A percentile compares a stretch with the other conserved stretches of the same genome.
These are phyloP conservation scores for Hormaphis cornu DNA, from an alignment of 1,140 invertebrate species.

Conservation along the genomic window DNA sequence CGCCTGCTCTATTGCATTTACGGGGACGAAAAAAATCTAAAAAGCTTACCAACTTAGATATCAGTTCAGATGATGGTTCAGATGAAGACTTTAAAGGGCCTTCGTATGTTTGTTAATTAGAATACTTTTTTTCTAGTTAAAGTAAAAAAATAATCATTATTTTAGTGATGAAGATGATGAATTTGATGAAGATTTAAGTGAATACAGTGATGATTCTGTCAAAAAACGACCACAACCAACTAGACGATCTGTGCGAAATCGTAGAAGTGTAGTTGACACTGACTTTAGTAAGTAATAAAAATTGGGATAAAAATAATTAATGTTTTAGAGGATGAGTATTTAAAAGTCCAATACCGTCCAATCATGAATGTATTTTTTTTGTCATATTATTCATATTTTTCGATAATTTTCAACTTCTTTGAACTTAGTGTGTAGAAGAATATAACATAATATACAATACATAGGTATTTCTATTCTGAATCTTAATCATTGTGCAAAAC, in stretches of 20 bases:
- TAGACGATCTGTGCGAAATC: slow-evolving; percentile 49
- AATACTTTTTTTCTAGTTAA: not conserved
- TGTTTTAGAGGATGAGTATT: no score
- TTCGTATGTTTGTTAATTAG: slow-evolving; percentile 40
- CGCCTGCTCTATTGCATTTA: slow-evolving; percentile 14
- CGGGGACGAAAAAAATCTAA: slow-evolving; percentile 33
- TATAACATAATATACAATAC: no score
- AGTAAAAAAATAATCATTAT: not conserved
- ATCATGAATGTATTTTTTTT: no score
- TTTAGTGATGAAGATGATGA: slow-evolving; percentile 25
- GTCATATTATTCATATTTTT: no score
- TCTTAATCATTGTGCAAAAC: no score
- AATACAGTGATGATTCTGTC: slow-evolving; percentile 37
- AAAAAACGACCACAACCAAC: slow-evolving; percentile 44
- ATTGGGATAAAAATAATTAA: no score
- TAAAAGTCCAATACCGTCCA: no score
- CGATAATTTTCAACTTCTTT: no score
- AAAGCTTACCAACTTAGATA: slow-evolving; percentile 58
- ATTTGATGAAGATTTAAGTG: slow-evolving; percentile 25
- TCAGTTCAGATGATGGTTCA: slow-evolving; percentile 67
- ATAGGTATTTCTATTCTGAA: no score
- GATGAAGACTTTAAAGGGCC: slow-evolving; percentile 80
- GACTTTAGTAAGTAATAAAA: slow-evolving; percentile 50
- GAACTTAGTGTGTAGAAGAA: no score
- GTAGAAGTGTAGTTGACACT: slow-evolving; percentile 49